Evolutionary conservation across 2,797 vertebrate genomes (phyloP), one percentile per base, ranked within the genome.

Genomic region (Artibeus jamaicensis): DNA sequence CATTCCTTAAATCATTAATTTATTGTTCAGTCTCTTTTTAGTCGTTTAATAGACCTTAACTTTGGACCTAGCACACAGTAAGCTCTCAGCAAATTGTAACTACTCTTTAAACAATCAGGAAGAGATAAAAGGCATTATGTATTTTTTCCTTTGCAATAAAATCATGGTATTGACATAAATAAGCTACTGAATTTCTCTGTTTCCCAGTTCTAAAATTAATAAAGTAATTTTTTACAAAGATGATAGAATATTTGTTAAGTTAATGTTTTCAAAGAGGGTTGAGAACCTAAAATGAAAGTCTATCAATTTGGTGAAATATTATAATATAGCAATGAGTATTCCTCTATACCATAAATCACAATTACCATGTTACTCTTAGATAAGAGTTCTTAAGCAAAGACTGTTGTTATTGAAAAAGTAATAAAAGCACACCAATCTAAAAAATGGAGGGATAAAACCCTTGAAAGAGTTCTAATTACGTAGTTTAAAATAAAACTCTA

Each of bases 331-430:
- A 77, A 84, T 76, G 55, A 95, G 12, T 81, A 84, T 92, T 94
- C 88, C 46, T 77, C 74, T 53, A 53, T 77, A 34, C 32, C 32
- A 77, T 14, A 78, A 37, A 46, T 48, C 21, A 86, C n/a, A 93
- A 48, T 50, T 91, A 39, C 37, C 53, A 68, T 57, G 42, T 92
- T 79, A 86, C 62, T 89, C 48, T 86, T 84, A 86, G 12, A 34
- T 74, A 95, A 85, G 16, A 96, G 91, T 84, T 84, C 48, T 71
- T 87, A 73, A 81, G 46, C n/a, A 91, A 96, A 93, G 53, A 73
- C 67, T 53, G 6, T 44, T 95, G 2, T 87, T 95, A 87, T 74
- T 81, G 5, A 87, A 71, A 50, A 96, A 94, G 74, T 79, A 81
- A 79, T 79, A 91, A 24, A 18, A 90, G 77, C 89, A 71, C 6